Percentiles rank a stretch among this genome's conserved stretches.
These are phyloP conservation scores for Drosophila oshimai DNA, from an alignment of 1,140 invertebrate species.

Conservation along the genomic window DNA sequence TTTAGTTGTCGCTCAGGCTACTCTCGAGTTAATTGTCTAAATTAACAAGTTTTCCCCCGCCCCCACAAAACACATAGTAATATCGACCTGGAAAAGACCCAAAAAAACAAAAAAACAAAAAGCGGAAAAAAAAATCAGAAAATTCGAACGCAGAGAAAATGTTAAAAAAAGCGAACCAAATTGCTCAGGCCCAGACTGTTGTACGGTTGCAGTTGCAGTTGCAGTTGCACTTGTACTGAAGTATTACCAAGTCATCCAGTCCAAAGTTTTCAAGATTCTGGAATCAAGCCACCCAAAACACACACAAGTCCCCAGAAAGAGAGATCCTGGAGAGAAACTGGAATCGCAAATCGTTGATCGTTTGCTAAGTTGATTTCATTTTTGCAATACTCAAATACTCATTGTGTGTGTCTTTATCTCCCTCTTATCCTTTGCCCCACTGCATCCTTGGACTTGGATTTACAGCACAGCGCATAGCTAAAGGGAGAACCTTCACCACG, in stretches of 20 bases:
- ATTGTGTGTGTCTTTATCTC: constrained; percentile 5
- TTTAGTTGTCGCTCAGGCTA: constrained; percentile 13
- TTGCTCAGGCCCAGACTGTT: constrained; percentile 54
- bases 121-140: neutral
- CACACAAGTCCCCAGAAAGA: too few species aligned
- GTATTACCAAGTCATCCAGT: too few species aligned
- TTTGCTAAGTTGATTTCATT: neutral
- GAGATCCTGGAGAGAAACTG: too few species aligned
- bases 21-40: constrained; percentile 48
- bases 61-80: constrained; percentile 8
- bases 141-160: constrained; percentile 49
- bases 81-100: constrained; percentile 5
- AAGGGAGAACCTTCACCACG: constrained; percentile 67
- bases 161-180: constrained; percentile 61
- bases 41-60: constrained; percentile 23
- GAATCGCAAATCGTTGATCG: neutral
- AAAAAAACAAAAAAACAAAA: constrained; percentile 3
- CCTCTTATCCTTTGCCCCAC: neutral
- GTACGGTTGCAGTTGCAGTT: constrained; percentile 64
- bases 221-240: constrained; percentile 61
- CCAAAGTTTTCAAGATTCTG: too few species aligned
- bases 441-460: neutral
- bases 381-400: constrained; percentile 3
- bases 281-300: too few species aligned
- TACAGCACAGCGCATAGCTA: constrained; percentile 61